These are phyloP conservation scores for Gracilinanus agilis DNA, from an alignment of 2,113 vertebrate genomes.

Conservation along the genomic window DNA sequence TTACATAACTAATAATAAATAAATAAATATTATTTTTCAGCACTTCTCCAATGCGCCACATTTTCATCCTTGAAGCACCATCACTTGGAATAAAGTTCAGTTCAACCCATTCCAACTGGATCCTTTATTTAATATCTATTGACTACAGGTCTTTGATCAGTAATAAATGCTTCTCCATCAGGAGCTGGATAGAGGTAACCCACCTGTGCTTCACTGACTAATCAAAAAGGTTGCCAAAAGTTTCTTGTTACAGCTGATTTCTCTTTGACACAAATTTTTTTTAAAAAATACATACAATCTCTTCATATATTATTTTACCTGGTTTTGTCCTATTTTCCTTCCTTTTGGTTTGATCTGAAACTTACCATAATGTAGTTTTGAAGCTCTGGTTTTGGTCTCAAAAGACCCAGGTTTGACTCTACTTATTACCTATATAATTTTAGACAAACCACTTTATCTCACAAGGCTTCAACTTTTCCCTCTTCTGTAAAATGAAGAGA, in stretches of 20 bases:
- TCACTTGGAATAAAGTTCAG: too few species aligned
- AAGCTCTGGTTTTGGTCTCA: background rate
- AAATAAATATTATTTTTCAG: too few species aligned
- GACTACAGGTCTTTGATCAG: too few species aligned
- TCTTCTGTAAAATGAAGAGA: background rate
- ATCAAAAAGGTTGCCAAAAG: background rate
- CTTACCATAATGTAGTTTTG: background rate
- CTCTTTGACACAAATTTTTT: background rate
- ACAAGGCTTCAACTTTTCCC: background rate
- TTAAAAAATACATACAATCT: background rate
- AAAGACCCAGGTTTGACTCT: background rate
- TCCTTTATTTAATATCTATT: too few species aligned
- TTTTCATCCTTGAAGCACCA: too few species aligned
- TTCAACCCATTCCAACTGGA: too few species aligned
- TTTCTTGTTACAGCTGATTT: background rate
- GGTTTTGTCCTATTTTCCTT: background rate
- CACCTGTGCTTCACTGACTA: background rate
- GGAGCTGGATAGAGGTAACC: too few species aligned
- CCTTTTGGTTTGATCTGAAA: background rate
- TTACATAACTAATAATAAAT: too few species aligned
- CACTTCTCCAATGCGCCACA: too few species aligned
- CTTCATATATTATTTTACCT: background rate
- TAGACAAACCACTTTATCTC: background rate
- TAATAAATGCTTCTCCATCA: too few species aligned
- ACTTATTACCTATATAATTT: background rate